phyloP scores from a whole-genome alignment of 2,888 invertebrate species.

The Pristionchus entomophagus region DNA sequence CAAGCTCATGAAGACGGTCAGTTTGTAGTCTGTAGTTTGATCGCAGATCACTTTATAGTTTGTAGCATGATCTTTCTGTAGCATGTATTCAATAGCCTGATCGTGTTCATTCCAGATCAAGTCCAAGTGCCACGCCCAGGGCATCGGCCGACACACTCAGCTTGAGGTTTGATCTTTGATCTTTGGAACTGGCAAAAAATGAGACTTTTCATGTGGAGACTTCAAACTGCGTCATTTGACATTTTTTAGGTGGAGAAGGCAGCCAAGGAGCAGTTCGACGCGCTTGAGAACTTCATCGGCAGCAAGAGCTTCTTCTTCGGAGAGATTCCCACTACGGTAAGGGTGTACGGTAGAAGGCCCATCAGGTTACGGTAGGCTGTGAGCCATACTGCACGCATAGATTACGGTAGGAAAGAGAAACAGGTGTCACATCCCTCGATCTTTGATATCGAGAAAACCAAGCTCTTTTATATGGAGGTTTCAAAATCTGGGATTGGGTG shows the following conservation, averaged over 20 bases:
- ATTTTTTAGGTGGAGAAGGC: slow-evolving; percentile 32
- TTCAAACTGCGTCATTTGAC: background rate
- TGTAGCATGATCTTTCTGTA: background rate
- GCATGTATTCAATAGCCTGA: too few relatives aligned
- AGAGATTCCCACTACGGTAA: slow-evolving; percentile 36
- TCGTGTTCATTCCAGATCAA: slow-evolving; percentile 60
- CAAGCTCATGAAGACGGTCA: slow-evolving; percentile 48
- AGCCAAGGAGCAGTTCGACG: slow-evolving; percentile 31
- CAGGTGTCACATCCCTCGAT: background rate
- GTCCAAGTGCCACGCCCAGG: slow-evolving; percentile 66
- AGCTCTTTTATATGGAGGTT: background rate
- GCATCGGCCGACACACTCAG: slow-evolving; percentile 76
- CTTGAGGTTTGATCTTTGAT: slow-evolving; percentile 68
- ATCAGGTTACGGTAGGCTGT: too few relatives aligned
- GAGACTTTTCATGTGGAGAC: background rate
- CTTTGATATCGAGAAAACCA: background rate
- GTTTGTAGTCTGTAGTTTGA: background rate
- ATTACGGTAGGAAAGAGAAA: background rate
- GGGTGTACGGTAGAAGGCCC: too few relatives aligned
- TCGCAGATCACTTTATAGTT: too few relatives aligned
- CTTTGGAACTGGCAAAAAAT: background rate
- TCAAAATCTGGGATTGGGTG: too few relatives aligned
- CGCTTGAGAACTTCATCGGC: slow-evolving; percentile 43
- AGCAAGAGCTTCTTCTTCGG: slow-evolving; percentile 46
- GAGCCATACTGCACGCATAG: too few relatives aligned